phyloP scores from a whole-genome alignment of 2,113 vertebrate genomes.

The Muntiacus muntjak region DNA sequence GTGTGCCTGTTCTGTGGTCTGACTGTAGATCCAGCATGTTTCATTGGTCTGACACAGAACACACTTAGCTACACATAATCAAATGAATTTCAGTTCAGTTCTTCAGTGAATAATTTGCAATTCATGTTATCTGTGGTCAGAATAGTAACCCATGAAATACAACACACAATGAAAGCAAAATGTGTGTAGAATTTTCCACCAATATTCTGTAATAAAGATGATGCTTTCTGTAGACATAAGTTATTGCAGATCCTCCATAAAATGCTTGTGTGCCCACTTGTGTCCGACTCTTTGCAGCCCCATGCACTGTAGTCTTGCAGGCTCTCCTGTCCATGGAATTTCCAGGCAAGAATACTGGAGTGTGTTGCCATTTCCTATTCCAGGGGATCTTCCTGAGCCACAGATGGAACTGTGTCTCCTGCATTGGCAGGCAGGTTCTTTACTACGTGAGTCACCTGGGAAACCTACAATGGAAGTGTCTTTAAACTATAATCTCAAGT shows the following conservation, averaged over 20 bases:
- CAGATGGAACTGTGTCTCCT: background rate
- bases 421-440: background rate
- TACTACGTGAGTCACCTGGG: background rate
- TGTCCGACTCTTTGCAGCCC: background rate
- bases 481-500: conserved; percentile 25
- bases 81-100: background rate
- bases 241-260: background rate
- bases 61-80: background rate
- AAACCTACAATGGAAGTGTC: background rate
- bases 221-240: background rate
- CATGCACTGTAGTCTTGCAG: background rate
- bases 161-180: background rate
- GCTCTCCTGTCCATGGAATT: background rate
- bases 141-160: background rate
- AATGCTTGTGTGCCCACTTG: background rate
- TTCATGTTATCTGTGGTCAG: background rate
- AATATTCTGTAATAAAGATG: background rate
- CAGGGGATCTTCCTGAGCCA: background rate
- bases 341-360: background rate
- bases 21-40: background rate
- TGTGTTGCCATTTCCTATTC: background rate
- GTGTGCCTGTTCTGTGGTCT: background rate
- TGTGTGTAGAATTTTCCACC: background rate
- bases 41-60: background rate
- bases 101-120: background rate